Conservation (phyloP, 2,797 vertebrate species). For the Pelochelys cantorii region DNA sequence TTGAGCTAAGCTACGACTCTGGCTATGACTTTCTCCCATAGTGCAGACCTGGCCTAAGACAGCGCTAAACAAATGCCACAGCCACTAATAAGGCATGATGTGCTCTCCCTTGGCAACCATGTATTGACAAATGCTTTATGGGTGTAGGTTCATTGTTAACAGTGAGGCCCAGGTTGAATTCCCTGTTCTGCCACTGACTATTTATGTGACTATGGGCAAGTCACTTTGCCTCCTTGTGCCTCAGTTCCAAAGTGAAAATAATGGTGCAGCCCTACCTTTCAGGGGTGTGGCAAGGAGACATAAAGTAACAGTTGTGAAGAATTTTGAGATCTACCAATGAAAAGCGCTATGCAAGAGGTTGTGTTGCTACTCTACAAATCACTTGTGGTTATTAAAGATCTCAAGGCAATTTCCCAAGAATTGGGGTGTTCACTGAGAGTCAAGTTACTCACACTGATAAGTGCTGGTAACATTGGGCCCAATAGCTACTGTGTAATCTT, state of each 20-base stretch:
- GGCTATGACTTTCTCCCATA: no score
- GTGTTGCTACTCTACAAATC: not conserved
- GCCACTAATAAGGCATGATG: not conserved
- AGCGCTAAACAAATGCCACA: not conserved
- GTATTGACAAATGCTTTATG: not conserved
- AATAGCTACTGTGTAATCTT: conserved; percentile 44
- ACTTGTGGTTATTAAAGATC: not conserved
- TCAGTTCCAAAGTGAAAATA: not conserved
- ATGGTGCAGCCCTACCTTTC: not conserved
- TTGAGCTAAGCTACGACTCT: no score
- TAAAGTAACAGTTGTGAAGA: not conserved
- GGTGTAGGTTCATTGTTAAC: not conserved
- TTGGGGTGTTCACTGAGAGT: not conserved
- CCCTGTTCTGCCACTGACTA: not conserved
- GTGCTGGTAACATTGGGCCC: conserved; percentile 19
- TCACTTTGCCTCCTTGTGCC: not conserved
- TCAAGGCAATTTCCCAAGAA: not conserved
- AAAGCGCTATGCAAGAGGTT: not conserved
- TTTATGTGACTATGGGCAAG: not conserved
- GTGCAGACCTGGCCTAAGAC: no score
- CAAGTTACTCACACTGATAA: conserved; percentile 15
- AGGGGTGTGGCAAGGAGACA: not conserved
- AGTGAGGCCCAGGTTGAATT: not conserved
- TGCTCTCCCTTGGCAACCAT: not conserved
- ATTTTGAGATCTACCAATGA: not conserved